Base-by-base conservation (phyloP, 2,888 invertebrate genomes). In the Ochropleura leucogaster region DNA sequence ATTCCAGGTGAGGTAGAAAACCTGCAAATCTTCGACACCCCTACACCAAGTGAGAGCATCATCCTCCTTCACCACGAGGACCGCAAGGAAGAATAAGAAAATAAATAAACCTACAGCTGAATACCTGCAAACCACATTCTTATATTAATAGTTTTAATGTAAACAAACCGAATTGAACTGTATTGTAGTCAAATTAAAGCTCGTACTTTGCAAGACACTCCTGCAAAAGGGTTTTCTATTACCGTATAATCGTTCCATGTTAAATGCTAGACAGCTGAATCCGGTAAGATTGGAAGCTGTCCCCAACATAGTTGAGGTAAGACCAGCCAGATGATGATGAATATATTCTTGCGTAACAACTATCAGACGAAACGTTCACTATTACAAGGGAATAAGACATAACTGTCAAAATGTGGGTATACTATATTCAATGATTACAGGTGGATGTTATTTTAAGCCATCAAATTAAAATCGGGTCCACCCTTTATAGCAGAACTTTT, bases 1-100 rank as follows among this genome's bases (percentile, higher is more conserved):
- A 64, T 94, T 92, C 40, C 93, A 96, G 96, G 96, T 85, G 96
- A 96, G 80, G 95, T 95, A 60, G 96, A 96, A 83, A 96, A 95
- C 74, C 89, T 96, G 74, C 93, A 95, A 5, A 85, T 96, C 20
- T 91, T 96, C 20, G 95, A 95, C 44, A 92, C 95, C 3, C 93
- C 95, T 0, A 90, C 94, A 12, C 91, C 84, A 8, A 96, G 96
- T 70, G 95, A 94, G 85, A 96, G 96, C 85, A 90, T 93, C 69
- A 95, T 96, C 68, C 87, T 95, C 20, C 93, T 96, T 40, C 88
- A 93, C 63, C 87, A 91, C 51, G 94, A 94, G 44, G 94, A 94
- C 12, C 87, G 88, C 42, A 92, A 92, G 84, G 92, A 93, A 81
- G 82, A 87, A 62, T 62, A 20, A 62, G 44, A 44, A 14, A 44